phyloP scores from a whole-genome alignment of 2,888 invertebrate species.

The Chloroclysta siterata region DNA sequence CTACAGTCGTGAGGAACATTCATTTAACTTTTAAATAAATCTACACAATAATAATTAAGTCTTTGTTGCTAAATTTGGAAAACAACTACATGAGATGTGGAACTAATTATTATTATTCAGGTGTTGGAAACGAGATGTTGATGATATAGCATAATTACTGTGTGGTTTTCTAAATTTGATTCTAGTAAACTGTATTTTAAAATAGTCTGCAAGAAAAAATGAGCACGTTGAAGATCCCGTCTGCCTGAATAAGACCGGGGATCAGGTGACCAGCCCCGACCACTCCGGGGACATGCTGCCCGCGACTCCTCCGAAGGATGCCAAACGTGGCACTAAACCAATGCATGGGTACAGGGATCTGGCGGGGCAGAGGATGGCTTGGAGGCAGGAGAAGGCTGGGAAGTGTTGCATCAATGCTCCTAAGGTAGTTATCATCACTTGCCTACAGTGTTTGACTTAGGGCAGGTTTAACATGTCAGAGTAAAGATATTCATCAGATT shows the following conservation, averaged over 20 bases:
- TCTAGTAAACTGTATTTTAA: neutral
- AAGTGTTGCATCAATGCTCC: slow-evolving; percentile 14
- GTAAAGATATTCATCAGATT: too few species aligned
- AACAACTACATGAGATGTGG: neutral
- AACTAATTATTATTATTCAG: neutral
- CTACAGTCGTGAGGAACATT: neutral
- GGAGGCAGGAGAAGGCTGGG: slow-evolving; percentile 21
- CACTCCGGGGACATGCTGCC: slow-evolving; percentile 43
- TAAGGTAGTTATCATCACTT: neutral
- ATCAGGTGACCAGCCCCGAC: slow-evolving; percentile 30
- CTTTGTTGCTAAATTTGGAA: neutral
- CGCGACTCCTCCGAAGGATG: slow-evolving; percentile 31
- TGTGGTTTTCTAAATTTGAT: neutral
- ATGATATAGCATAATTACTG: neutral
- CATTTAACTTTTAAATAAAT: neutral
- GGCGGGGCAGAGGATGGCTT: slow-evolving; percentile 13
- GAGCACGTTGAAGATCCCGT: slow-evolving; percentile 33
- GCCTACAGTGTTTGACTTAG: neutral
- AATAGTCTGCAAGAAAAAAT: slow-evolving; percentile 47
- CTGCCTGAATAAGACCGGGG: slow-evolving; percentile 42
- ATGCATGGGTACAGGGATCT: slow-evolving; percentile 22
- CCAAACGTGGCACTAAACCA: slow-evolving; percentile 21
- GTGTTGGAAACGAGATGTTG: neutral
- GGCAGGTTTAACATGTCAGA: too few species aligned
- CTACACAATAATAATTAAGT: neutral